phyloP scores from a whole-genome alignment of 2,888 invertebrate genomes.

The Cryptocephalus primarius region DNA sequence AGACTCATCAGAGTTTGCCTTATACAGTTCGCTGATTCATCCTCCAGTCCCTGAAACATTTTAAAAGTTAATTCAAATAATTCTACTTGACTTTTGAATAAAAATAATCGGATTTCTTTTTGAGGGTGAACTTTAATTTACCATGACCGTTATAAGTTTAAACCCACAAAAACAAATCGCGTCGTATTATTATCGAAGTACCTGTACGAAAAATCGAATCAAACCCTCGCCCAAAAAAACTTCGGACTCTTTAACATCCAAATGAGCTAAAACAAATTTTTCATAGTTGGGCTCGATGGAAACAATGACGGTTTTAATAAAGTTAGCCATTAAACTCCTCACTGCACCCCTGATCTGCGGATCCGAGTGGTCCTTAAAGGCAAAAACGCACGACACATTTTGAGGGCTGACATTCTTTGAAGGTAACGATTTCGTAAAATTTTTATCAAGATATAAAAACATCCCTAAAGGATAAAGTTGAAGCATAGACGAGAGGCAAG shows the following conservation, averaged over 20 bases:
- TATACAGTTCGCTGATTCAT: conserved; percentile 65
- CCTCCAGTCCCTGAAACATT: conserved; percentile 52
- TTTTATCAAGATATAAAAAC: conserved; percentile 52
- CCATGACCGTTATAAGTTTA: no score
- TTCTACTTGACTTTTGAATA: no score
- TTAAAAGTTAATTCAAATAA: neutral
- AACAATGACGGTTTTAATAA: conserved; percentile 50
- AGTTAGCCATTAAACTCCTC: conserved; percentile 54
- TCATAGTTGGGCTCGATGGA: conserved; percentile 45
- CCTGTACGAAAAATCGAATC: conserved; percentile 18
- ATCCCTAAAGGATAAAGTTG: conserved; percentile 64
- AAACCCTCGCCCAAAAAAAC: conserved; percentile 4
- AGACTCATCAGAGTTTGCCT: conserved; percentile 59
- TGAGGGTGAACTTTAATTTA: no score
- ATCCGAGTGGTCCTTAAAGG: conserved; percentile 62
- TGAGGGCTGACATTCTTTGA: conserved; percentile 36
- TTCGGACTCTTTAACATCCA: conserved; percentile 6
- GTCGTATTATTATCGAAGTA: neutral
- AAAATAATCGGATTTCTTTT: no score
- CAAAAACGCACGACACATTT: conserved; percentile 57
- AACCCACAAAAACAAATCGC: no score
- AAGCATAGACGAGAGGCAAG: conserved; percentile 66
- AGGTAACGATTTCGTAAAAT: conserved; percentile 27
- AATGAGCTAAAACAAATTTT: conserved; percentile 38
- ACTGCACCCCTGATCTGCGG: conserved; percentile 71